phyloP scores from a whole-genome alignment of 2,888 invertebrate genomes.

The Polydrusus cervinus region DNA sequence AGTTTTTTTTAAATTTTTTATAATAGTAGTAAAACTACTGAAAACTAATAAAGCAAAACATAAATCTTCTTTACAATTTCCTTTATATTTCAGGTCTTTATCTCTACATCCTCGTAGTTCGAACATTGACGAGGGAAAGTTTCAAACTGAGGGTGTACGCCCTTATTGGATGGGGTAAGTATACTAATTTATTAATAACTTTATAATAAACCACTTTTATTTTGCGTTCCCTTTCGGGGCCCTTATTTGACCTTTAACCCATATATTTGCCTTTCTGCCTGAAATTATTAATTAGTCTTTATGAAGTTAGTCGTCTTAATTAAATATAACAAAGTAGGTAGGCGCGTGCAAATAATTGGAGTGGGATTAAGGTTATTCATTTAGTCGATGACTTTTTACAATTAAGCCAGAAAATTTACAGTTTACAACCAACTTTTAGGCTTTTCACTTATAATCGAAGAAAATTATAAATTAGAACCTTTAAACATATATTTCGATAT shows the following conservation, averaged over 20 bases:
- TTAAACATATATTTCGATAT: too few species aligned
- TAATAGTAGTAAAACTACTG: too few species aligned
- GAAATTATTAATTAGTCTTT: slow-evolving; percentile 11
- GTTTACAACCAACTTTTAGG: too few species aligned
- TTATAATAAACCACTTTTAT: neutral
- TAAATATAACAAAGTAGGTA: too few species aligned
- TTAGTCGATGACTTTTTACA: too few species aligned
- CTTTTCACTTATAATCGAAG: too few species aligned
- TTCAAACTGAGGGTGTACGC: slow-evolving; percentile 88
- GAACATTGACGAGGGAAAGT: slow-evolving; percentile 90
- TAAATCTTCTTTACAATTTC: too few species aligned
- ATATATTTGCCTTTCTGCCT: slow-evolving; percentile 6
- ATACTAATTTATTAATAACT: slow-evolving; percentile 4
- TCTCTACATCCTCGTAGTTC: slow-evolving; percentile 90
- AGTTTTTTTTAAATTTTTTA: too few species aligned
- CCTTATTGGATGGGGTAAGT: slow-evolving; percentile 92
- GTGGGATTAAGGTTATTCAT: too few species aligned
- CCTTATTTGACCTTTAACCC: slow-evolving; percentile 14
- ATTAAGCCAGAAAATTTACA: too few species aligned
- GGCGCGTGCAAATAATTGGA: too few species aligned
- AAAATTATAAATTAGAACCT: too few species aligned
- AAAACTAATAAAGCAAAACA: neutral
- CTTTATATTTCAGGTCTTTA: slow-evolving; percentile 80
- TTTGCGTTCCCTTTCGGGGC: neutral
- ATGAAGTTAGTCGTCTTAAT: neutral